Evolutionary conservation across 2,113 vertebrate species (phyloP), one percentile per base, ranked within the genome.

Genomic region (Sphyrna mokarran): DNA sequence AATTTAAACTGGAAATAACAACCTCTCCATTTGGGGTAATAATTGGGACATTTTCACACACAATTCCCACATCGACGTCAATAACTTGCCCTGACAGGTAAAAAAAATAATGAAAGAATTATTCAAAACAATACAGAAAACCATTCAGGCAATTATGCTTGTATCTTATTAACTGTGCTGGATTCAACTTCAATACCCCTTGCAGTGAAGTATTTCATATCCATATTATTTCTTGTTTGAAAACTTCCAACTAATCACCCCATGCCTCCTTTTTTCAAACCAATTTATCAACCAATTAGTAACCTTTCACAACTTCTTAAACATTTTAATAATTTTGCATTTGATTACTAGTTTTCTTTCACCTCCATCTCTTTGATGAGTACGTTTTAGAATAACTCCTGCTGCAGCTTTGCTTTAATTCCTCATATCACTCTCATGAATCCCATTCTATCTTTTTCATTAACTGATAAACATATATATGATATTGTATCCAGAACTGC

Each of bases 11-110:
- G 96, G 99, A 99, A 97, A 98, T 98, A 72, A 99, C 99, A n/a
- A 99, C 98, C 93, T 99, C 99, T 96, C 99, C 99, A 8, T 98
- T 98, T 37, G 99, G 99, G n/a, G 99, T 99, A 97, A 99, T 98
- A 96, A 99, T 99, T 63, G 99, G 99, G 95, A 99, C 99, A 96
- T 98, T 98, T 97, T 99, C 98, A 97, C 99, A 99, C 97, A 99
- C 97, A 96, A 99, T 99, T 96, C 98, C 99, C n/a, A 98, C 98
- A 96, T 99, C 98, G 97, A 99, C 99, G 96, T 99, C 99, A 95
- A 99, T 98, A 96, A 99, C 99, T 96, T 97, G 98, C 80, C 99
- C 99, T 99, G 96, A 20, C 97, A 96, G 96, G 95, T 94, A 96
- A 96, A 95, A 95, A 91, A 95, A 3, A 14, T 96, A 96, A 76